Percentiles rank a stretch among this genome's conserved stretches.
Conservation (phyloP, 2,113 vertebrate genomes). For the Podocnemis expansa region DNA sequence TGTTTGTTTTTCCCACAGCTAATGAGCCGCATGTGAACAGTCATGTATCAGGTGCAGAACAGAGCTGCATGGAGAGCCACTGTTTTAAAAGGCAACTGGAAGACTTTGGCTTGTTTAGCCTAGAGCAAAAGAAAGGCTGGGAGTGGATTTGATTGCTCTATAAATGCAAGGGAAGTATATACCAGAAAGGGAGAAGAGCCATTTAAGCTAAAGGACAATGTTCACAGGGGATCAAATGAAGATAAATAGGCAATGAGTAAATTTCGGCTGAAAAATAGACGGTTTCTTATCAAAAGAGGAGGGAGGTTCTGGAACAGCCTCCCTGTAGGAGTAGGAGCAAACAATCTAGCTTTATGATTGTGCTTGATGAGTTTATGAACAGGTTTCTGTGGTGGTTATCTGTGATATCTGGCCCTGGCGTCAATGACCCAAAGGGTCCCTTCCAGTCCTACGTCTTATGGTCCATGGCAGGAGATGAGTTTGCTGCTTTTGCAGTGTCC, state of each 20-base stretch:
- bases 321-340: too few species aligned
- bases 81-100: not conserved
- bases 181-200: not conserved
- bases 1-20: not conserved
- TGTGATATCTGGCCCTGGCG: not conserved
- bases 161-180: not conserved
- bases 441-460: not conserved
- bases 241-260: too few species aligned
- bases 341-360: too few species aligned
- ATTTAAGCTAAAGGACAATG: not conserved
- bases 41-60: not conserved
- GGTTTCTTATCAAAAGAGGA: too few species aligned
- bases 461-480: not conserved
- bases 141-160: not conserved
- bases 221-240: not conserved
- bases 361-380: too few species aligned
- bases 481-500: not conserved
- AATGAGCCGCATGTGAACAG: not conserved
- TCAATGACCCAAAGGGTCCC: not conserved
- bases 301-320: too few species aligned
- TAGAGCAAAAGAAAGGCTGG: not conserved
- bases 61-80: not conserved
- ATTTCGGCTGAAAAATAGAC: too few species aligned
- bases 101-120: not conserved
- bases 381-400: too few species aligned